Conservation (phyloP, 2,113 vertebrate genomes). For the Labrus mixtus region DNA sequence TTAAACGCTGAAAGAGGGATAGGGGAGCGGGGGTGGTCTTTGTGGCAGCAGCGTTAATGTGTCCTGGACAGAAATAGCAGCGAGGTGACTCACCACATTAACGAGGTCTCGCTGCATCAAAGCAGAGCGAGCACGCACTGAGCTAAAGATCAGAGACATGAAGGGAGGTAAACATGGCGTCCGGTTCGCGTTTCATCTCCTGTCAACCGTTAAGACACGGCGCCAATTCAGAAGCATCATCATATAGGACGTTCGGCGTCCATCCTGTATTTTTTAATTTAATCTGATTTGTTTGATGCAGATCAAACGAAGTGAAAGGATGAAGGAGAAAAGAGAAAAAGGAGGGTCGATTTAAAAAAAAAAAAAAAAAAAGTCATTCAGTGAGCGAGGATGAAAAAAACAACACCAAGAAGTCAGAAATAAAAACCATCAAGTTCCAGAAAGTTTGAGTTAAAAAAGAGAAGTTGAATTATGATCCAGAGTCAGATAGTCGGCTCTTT, state of each 20-base stretch:
- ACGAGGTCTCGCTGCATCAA: not conserved
- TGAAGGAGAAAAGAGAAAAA: not conserved
- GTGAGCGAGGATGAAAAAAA: not conserved
- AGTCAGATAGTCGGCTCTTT: too few relatives aligned
- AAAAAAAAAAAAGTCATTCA: not conserved
- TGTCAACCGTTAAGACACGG: not conserved
- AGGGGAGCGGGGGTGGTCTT: not conserved
- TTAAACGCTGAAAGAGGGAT: not conserved
- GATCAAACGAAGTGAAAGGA: not conserved
- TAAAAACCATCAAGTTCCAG: too few relatives aligned
- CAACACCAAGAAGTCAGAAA: too few relatives aligned
- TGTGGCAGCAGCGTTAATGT: not conserved
- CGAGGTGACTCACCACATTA: constrained; percentile 37
- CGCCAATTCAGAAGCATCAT: not conserved
- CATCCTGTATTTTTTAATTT: too few relatives aligned
- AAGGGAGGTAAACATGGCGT: not conserved
- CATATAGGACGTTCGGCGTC: too few relatives aligned
- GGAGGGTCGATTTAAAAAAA: not conserved
- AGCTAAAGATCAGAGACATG: not conserved
- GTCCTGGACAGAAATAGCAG: constrained; percentile 32
- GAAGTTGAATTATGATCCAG: too few relatives aligned
- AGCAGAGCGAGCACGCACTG: not conserved
- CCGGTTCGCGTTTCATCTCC: not conserved
- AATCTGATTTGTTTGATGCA: not conserved
- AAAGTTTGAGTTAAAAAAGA: not conserved